Evolutionary conservation across 2,888 invertebrate species (phyloP).

Genomic region (Limulus polyphemus): DNA sequence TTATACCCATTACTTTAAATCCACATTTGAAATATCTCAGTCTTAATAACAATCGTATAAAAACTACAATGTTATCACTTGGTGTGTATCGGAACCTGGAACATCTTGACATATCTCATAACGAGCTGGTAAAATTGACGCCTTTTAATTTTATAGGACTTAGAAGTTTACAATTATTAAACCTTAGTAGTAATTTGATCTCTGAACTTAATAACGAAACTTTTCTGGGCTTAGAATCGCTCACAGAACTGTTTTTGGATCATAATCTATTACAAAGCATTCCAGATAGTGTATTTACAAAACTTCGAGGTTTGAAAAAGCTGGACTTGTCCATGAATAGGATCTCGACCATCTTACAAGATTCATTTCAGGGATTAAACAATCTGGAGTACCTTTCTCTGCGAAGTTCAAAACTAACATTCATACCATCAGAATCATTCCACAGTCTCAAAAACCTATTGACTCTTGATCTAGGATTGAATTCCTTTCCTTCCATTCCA

Average conservation of each 20-base stretch:
- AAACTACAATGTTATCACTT: slow-evolving; percentile 61
- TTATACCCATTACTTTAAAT: slow-evolving; percentile 77
- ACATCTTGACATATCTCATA: slow-evolving; percentile 66
- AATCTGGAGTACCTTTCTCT: slow-evolving; percentile 59
- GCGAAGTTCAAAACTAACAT: slow-evolving; percentile 67
- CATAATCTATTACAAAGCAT: slow-evolving; percentile 25
- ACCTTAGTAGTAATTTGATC: slow-evolving; percentile 65
- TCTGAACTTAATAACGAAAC: slow-evolving; percentile 56
- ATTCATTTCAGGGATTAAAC: slow-evolving; percentile 60
- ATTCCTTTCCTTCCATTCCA: slow-evolving; percentile 53
- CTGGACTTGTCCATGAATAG: slow-evolving; percentile 67
- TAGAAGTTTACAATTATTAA: slow-evolving; percentile 55
- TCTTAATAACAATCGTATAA: slow-evolving; percentile 69
- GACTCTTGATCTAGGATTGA: slow-evolving; percentile 61
- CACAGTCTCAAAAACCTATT: slow-evolving; percentile 62
- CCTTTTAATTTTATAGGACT: slow-evolving; percentile 68
- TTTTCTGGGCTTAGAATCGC: slow-evolving; percentile 58
- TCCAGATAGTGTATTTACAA: slow-evolving; percentile 26
- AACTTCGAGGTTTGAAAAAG: slow-evolving; percentile 50
- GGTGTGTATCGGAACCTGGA: slow-evolving; percentile 58
- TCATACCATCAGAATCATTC: slow-evolving; percentile 59
- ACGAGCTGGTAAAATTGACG: slow-evolving; percentile 65
- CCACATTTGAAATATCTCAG: slow-evolving; percentile 53
- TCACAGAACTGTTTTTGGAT: slow-evolving; percentile 49
- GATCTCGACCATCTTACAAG: slow-evolving; percentile 55